Base-by-base conservation (phyloP, 2,113 vertebrate genomes). In the Thryonomys swinderianus region DNA sequence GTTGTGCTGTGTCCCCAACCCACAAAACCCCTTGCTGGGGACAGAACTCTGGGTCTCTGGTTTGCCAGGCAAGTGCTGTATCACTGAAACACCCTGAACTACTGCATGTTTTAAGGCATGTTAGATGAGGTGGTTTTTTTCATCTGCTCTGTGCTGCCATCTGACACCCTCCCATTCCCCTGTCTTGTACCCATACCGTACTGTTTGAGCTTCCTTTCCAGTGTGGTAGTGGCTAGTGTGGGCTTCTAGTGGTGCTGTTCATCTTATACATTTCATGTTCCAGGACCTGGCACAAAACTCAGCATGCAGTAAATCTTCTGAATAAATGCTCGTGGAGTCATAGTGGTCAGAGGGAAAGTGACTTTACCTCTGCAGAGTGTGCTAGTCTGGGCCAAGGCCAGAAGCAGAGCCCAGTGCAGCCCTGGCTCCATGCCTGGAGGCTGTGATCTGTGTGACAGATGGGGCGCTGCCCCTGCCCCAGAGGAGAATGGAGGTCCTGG, bases 291-390 rank as follows among this genome's bases (percentile, higher is more conserved):
- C 92, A 53, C 85, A 90, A 80, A 88, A 92, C 92, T 85, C 80
- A 23, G 79, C 82, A 32, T 40, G 61, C 53, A 91, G 95, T 90
- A 95, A 95, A 93, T 89, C 82, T 79, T 94, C 93, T 82, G 95
- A 88, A 79, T 96, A 95, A 95, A 69, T 73, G 79, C 81, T 59
- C 73, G n/a, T 94, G 73, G 62, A 79, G 48, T 84, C 74, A 79
- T 51, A 73, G 61, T 94, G 85, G 86, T 74, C 85, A 85, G 95
- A 93, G 88, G 45, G 59, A 87, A 80, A 11, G 18, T 64, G 92
- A 71, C 42, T 85, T 91, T 82, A 59, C 83, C 69, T 85, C 71
- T 90, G 81, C 92, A 91, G 45, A 85, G 48, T 67, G 30, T 78
- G 87, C 79, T 61, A 83, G 2, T 69, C 85, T 61, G 14, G 93